These are phyloP conservation scores for Drosophila ustulata DNA, from an alignment of 2,888 invertebrate species.

Conservation along the genomic window DNA sequence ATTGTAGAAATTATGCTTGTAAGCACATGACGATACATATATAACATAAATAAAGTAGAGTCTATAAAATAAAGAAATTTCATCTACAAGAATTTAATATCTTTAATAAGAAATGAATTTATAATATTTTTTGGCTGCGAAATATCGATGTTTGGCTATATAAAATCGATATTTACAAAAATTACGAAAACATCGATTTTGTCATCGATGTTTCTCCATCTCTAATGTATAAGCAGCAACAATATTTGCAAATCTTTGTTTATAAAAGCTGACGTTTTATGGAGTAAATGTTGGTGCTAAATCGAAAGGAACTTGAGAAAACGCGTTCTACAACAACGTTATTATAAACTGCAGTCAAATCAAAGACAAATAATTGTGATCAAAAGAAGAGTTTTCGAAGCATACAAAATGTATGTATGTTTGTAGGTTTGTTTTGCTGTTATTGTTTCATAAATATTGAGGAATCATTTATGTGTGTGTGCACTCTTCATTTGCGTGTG, in stretches of 20 bases:
- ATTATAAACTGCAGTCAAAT: constrained; percentile 25
- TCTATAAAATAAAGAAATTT: too few species aligned
- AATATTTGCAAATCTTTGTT: constrained; percentile 74
- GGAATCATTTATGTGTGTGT: constrained; percentile 19
- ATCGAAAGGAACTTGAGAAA: constrained; percentile 41
- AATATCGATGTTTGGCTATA: neutral
- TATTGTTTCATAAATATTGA: constrained; percentile 62
- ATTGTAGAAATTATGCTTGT: too few species aligned
- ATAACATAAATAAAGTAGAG: too few species aligned
- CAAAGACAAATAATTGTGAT: constrained; percentile 26
- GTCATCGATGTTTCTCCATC: neutral
- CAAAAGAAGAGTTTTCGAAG: constrained; percentile 38
- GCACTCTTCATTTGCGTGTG: constrained; percentile 18
- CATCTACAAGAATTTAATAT: neutral
- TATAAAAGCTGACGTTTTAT: constrained; percentile 71
- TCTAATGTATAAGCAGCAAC: constrained; percentile 62
- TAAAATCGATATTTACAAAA: neutral
- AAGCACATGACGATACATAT: too few species aligned
- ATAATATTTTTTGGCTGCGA: neutral
- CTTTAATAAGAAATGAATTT: neutral
- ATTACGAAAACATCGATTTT: neutral
- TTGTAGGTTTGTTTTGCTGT: constrained; percentile 61
- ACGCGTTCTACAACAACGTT: constrained; percentile 36
- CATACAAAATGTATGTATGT: constrained; percentile 61
- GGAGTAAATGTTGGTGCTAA: constrained; percentile 65